Evolutionary conservation across 2,797 vertebrate genomes (phyloP).

Genomic region (Oryzias sinensis): DNA sequence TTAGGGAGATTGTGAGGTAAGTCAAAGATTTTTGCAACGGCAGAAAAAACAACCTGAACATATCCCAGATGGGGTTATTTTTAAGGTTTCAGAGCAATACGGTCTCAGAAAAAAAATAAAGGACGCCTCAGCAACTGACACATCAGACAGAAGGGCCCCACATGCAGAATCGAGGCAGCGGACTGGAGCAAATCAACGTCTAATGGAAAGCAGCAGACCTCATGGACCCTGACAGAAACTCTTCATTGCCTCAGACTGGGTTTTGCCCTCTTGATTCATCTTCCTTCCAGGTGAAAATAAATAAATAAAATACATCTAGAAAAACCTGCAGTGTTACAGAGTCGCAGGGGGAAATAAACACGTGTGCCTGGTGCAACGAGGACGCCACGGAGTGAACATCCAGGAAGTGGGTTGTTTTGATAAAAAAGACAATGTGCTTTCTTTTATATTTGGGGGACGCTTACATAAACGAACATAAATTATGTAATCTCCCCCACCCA

Average conservation of each 20-base stretch:
- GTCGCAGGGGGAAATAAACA: not conserved
- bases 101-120: slow-evolving; percentile 8
- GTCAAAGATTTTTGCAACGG: no score
- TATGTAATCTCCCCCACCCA: slow-evolving; percentile 45
- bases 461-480: slow-evolving; percentile 69
- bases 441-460: slow-evolving; percentile 46
- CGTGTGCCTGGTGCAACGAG: not conserved
- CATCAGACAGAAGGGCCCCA: slow-evolving; percentile 12
- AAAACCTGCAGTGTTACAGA: not conserved
- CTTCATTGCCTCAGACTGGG: slow-evolving; percentile 12
- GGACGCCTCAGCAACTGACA: slow-evolving; percentile 10
- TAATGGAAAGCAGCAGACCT: slow-evolving; percentile 13
- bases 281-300: slow-evolving; percentile 7
- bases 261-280: slow-evolving; percentile 4
- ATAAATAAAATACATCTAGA: not conserved
- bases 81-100: not conserved
- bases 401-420: slow-evolving; percentile 12
- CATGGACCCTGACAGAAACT: slow-evolving; percentile 42
- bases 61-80: no score
- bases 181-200: slow-evolving; percentile 16
- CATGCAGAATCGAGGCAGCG: slow-evolving; percentile 40
- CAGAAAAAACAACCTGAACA: no score
- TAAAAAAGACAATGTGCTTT: slow-evolving; percentile 52
- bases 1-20: no score
- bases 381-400: slow-evolving; percentile 1